Base-by-base conservation (phyloP, 2,113 vertebrate genomes). In the Ochotona curzoniae region DNA sequence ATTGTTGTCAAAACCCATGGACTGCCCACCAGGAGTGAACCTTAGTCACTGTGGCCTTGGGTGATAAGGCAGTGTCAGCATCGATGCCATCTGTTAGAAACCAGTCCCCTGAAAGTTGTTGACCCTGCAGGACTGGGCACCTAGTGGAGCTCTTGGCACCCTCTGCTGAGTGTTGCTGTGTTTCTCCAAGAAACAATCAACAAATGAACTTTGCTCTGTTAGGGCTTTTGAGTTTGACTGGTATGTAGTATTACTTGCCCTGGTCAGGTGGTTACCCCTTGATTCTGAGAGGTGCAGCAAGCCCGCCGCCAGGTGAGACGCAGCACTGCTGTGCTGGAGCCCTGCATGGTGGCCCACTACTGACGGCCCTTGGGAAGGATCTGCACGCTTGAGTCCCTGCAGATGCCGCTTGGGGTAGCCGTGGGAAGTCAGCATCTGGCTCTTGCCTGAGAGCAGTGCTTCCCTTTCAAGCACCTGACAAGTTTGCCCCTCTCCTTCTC, bases 391-490 rank as follows among this genome's bases (percentile, higher is more conserved):
- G 30, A 89, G 78, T 74, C 17, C 35, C 49, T 74, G 47, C 83
- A 93, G 79, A 74, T 87, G 13, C 9, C 69, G 20, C 38, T 78
- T 32, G 38, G 3, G 14, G 26, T 32, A 32, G 15, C 20, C 5
- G 57, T 26, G 26, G 61, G 71, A 51, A 28, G 57, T 44, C 61
- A 14, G 38, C 67, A 15, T 47, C 30, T 94, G 11, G 20, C 14
- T 82, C 67, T 87, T 60, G 69, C 93, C 63, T 61, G 35, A 35
- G 73, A 93, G 61, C 49, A 91, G 26, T 8, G 26, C 80, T 63
- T 93, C 38, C 71, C 26, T 87, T 70, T 60, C 57, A 89, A 85
- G 86, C 25, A 81, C 47, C 73, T 82, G 44, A 86, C 78, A 83
- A 92, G 83, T 74, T 23, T 80, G 35, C 44, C 89, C 38, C 26